Base-by-base conservation (phyloP, 2,113 vertebrate genomes). In the Apteryx owenii region DNA sequence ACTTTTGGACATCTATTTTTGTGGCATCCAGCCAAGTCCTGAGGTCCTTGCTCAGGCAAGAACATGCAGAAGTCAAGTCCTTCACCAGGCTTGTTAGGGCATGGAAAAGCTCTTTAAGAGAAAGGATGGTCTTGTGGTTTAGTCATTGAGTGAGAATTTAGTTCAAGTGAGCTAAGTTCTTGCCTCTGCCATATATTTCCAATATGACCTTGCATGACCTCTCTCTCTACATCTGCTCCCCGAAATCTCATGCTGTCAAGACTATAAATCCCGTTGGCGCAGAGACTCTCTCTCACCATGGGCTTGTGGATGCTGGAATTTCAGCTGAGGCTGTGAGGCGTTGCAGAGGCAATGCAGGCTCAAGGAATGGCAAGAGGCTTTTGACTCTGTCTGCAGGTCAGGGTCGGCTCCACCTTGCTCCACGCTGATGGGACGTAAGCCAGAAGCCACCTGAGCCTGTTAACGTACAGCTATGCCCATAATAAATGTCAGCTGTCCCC, bases 1-100 rank as follows among this genome's bases (percentile, higher is more conserved):
- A 95, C 95, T 96, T 95, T 88, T 95, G 88, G 94, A 88, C 87
- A 96, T 93, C 64, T 60, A 85, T 89, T 86, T 60, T 69, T n/a
- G 10, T 91, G 97, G 93, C 82, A 1, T 62, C 10, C 76, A 64
- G 92, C 88, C 96, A 95, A 61, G 90, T 84, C 65, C 13, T 86
- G 88, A 93, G 56, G 92, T 95, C 77, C 93, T 92, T 1, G 8
- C 76, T 89, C 80, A 90, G 88, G 77, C 93, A 72, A 93, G 92
- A 92, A 76, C 60, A 68, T 0, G 0, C 68, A 96, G 88, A 95
- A 93, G 92, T 87, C 96, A 95, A 90, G 80, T 86, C 89, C 72
- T 66, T 95, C 68, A 95, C 83, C 88, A 93, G 90, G 72, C 83
- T 94, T 96, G 65, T 78, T 72, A 86, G 85, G 93, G 73, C 85